phyloP scores from a whole-genome alignment of 2,888 invertebrate species.

The Caenorhabditis zanzibari region DNA sequence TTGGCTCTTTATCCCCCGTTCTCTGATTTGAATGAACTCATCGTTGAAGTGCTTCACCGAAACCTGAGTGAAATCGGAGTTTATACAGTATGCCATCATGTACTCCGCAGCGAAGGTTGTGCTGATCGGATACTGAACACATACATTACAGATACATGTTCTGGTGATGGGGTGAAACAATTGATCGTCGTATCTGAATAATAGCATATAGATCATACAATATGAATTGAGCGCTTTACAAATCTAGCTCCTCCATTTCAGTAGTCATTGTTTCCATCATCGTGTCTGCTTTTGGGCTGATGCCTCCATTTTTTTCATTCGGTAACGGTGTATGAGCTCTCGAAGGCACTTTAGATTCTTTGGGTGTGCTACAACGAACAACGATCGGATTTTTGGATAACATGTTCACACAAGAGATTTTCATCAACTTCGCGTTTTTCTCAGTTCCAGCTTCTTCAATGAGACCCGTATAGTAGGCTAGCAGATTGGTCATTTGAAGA shows the following conservation, averaged over 20 bases:
- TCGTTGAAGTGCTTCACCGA: slow-evolving; percentile 45
- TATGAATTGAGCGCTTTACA: slow-evolving; percentile 1
- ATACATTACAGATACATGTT: slow-evolving; percentile 35
- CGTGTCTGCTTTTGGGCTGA: not conserved
- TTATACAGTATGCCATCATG: slow-evolving; percentile 39
- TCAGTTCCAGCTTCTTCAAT: slow-evolving; percentile 37
- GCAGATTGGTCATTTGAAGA: slow-evolving; percentile 40
- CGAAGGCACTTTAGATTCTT: slow-evolving; percentile 17
- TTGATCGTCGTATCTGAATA: slow-evolving; percentile 28
- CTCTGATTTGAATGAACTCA: slow-evolving; percentile 38
- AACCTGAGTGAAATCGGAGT: slow-evolving; percentile 30
- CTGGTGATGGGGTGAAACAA: slow-evolving; percentile 39
- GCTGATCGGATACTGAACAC: slow-evolving; percentile 25
- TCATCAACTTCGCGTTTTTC: slow-evolving; percentile 32
- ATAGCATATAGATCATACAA: too few relatives aligned
- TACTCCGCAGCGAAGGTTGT: slow-evolving; percentile 54
- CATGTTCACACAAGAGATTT: slow-evolving; percentile 42
- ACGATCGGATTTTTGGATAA: slow-evolving; percentile 31
- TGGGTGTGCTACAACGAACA: slow-evolving; percentile 60
- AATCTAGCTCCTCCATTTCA: slow-evolving; percentile 13
- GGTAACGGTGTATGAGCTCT: slow-evolving; percentile 42
- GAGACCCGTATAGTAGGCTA: slow-evolving; percentile 40
- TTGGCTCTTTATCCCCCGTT: slow-evolving; percentile 35
- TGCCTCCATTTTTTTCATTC: slow-evolving; percentile 7
- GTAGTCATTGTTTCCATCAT: slow-evolving; percentile 14